Conservation (phyloP, 2,888 invertebrate species). For the Anoplius nigerrimus region DNA sequence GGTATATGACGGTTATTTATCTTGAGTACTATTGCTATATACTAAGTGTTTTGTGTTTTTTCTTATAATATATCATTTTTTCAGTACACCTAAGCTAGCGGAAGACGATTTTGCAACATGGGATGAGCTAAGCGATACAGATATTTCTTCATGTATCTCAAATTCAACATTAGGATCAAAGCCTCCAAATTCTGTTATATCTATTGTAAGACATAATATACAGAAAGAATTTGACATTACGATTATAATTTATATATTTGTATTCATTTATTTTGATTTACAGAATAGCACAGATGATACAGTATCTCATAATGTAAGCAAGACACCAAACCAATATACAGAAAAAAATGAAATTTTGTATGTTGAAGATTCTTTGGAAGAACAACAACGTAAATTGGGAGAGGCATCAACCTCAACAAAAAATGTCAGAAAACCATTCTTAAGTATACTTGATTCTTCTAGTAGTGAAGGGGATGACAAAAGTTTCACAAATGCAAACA, state of each 20-base stretch:
- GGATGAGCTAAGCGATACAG: too few species aligned
- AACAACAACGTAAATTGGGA: background rate
- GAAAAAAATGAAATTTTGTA: too few species aligned
- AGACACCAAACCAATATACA: too few species aligned
- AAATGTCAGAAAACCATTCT: background rate
- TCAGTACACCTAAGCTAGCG: background rate
- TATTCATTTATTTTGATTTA: conserved; percentile 5
- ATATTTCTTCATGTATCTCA: too few species aligned
- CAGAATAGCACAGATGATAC: conserved; percentile 44
- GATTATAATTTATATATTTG: background rate
- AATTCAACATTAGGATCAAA: too few species aligned
- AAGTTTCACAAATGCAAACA: background rate
- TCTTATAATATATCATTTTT: background rate
- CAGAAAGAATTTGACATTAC: too few species aligned
- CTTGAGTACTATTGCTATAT: background rate
- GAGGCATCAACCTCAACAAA: background rate
- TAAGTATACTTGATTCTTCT: conserved; percentile 36
- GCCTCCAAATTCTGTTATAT: conserved; percentile 28
- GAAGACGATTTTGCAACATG: background rate
- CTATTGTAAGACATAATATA: conserved; percentile 37
- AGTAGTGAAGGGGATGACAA: conserved; percentile 46
- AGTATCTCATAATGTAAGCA: background rate
- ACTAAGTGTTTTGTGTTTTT: background rate
- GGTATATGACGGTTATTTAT: conserved; percentile 34
- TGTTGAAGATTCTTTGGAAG: conserved; percentile 14